Base-by-base conservation (phyloP, 1,140 invertebrate genomes). In the Notospermus geniculatus region DNA sequence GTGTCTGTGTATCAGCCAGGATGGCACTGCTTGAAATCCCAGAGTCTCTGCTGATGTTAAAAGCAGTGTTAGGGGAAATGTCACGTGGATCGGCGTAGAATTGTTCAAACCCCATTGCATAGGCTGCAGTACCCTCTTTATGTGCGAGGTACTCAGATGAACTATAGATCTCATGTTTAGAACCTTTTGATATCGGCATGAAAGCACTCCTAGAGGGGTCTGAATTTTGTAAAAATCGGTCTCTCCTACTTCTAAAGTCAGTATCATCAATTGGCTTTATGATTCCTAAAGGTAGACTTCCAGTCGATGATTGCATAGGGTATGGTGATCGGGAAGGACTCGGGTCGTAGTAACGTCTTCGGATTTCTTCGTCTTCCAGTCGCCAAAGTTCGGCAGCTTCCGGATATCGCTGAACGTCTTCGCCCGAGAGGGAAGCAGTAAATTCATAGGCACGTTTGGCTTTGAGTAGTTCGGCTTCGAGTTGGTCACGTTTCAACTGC, bases 271-370 rank as follows among this genome's bases (percentile, higher is more conserved):
- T 64, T 7, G 77, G 77, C 65, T 71, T 72, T 22, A 79, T 79
- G 9, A 79, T 79, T 7, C 76, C 76, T 4, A 71, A 72, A 11
- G 85, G 84, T 27, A 87, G 77, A 39, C 19, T 23, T 9, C 25
- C 46, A 5, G 19, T 50, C 15, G 32, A 36, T 36, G 32, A 57
- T 63, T 57, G 52, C 9, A 39, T 43, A 29, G 50, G 63, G 45
- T 27, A 62, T 30, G 2, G 62, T 29, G 63, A 62, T 36, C 57
- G 39, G 9, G 63, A 55, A 11, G 58, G 56, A 54, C 45, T 30
- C n/a, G 25, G 27, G 15, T 54, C 29, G 25, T 22, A 61, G 32
- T 71, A 71, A 27, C 73, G 67, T 28, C 66, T 62, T 0, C 71
- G 71, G 57, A 78, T 74, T 59, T 76, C 76, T 36, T 78, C 76